Base-by-base conservation (phyloP, 1,140 invertebrate species). In the Drosophila nannoptera region DNA sequence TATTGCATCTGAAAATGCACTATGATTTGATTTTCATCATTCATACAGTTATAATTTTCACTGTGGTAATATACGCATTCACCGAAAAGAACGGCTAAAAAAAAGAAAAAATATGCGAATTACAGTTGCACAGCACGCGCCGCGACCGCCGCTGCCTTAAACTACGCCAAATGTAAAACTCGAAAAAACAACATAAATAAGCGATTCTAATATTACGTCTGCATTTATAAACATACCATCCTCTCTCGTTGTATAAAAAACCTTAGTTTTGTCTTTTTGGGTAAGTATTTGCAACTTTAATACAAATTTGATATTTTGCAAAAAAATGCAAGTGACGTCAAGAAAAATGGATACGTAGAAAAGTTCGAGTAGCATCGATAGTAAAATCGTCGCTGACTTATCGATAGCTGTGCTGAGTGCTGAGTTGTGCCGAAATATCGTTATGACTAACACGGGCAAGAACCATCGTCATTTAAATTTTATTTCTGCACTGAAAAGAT, bases 281-380 rank as follows among this genome's bases (percentile, higher is more conserved):
- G n/a, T 35, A 14, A 0, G 7, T 46, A 36, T 46, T 7, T 54
- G 48, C 40, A 6, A 35, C 33, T 54, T 29, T 59, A 70, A 59
- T 59, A 48, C 11, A 58, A 58, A 7, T 8, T 66, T 33, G 31
- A 70, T 64, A 12, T 53, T 70, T 70, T 70, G 68, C 68, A 49
- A 70, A 70, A 69, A 69, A 65, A 40, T 29, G 48, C 48, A 31
- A 46, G 62, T 58, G 68, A 70, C 68, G 62, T 70, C 62, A 52
- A 66, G 68, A 70, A 66, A 70, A 65, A 66, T 70, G 54, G 54
- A 66, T 70, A 54, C 54, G 53, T 52, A 53, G 35, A 62, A 69
- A 69, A 69, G 43, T 55, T 50, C 33, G 55, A n/a, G 9, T 67
- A 14, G 14, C 22, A 55, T 63, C 66, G 66, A 69, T 63, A 63